Conservation (phyloP, 2,113 vertebrate species). For the Percina caprodes region DNA sequence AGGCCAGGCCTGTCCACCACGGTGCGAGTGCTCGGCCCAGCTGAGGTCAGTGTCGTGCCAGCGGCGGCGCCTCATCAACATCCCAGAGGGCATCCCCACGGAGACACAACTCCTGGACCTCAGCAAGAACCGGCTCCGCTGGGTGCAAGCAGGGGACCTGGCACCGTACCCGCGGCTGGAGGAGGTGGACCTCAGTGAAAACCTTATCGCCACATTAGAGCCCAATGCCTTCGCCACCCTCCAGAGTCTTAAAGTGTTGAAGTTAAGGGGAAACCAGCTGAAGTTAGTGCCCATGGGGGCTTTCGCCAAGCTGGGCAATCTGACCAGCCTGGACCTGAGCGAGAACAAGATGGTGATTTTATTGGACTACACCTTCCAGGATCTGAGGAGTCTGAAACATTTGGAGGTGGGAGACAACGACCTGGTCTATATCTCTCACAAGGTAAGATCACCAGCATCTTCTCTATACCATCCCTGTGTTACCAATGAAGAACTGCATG, state of each 20-base stretch:
- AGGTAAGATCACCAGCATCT: conserved; percentile 61
- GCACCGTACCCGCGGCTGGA: conserved; percentile 90
- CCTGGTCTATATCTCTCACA: conserved; percentile 96
- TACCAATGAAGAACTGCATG: background rate
- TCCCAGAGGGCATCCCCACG: conserved; percentile 95
- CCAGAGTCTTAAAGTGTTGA: conserved; percentile 88
- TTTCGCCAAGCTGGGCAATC: conserved; percentile 92
- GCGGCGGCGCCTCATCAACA: conserved; percentile 89
- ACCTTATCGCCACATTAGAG: conserved; percentile 93
- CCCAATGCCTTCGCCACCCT: conserved; percentile 93
- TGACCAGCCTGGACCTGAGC: conserved; percentile 95
- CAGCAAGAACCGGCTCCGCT: conserved; percentile 95
- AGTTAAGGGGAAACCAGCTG: conserved; percentile 93
- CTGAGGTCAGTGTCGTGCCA: conserved; percentile 91
- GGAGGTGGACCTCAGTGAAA: conserved; percentile 96
- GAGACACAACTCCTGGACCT: conserved; percentile 94
- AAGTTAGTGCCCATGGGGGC: conserved; percentile 93
- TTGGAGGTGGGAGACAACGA: conserved; percentile 97
- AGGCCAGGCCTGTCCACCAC: conserved; percentile 88
- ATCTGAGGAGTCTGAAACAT: conserved; percentile 89
- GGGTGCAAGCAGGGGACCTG: conserved; percentile 92
- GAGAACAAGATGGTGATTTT: conserved; percentile 98
- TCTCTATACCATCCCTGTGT: background rate
- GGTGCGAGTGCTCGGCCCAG: conserved; percentile 92
- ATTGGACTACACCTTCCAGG: conserved; percentile 95